These are phyloP conservation scores for Lypha dubia DNA, from an alignment of 2,888 invertebrate genomes.

Conservation along the genomic window DNA sequence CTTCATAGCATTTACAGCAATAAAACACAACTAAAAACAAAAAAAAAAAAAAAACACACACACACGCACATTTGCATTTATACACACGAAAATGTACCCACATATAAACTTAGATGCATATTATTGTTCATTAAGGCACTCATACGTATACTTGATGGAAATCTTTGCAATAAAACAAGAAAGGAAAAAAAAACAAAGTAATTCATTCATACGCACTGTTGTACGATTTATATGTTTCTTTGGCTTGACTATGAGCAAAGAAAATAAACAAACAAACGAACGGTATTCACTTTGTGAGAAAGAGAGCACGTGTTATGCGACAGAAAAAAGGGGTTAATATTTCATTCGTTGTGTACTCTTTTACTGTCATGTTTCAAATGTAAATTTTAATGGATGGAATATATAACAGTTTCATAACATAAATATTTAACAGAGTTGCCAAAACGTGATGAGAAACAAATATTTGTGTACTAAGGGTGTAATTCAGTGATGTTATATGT, in stretches of 20 bases:
- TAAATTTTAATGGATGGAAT: conserved; percentile 26
- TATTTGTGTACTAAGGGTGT: too few species aligned
- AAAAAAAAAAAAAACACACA: not conserved
- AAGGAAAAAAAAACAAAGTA: conserved; percentile 7
- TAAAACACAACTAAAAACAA: conserved; percentile 5
- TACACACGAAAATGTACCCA: not conserved
- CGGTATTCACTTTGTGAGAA: conserved; percentile 25
- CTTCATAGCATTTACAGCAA: conserved; percentile 32
- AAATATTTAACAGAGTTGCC: conserved; percentile 24
- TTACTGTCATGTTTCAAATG: conserved; percentile 16
- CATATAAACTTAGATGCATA: not conserved
- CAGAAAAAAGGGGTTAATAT: conserved; percentile 12
- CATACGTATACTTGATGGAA: conserved; percentile 56
- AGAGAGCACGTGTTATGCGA: conserved; percentile 66
- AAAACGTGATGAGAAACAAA: too few species aligned
- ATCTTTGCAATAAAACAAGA: conserved; percentile 18
- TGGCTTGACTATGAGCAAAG: conserved; percentile 7
- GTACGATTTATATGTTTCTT: conserved; percentile 33
- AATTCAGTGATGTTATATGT: too few species aligned
- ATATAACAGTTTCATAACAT: conserved; percentile 46
- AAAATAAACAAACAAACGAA: conserved; percentile 9
- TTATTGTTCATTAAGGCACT: conserved; percentile 13
- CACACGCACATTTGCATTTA: not conserved
- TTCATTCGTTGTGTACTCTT: conserved; percentile 40
- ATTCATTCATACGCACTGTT: conserved; percentile 71